Conservation (phyloP, 2,113 vertebrate genomes). For the Zapornia atra region DNA sequence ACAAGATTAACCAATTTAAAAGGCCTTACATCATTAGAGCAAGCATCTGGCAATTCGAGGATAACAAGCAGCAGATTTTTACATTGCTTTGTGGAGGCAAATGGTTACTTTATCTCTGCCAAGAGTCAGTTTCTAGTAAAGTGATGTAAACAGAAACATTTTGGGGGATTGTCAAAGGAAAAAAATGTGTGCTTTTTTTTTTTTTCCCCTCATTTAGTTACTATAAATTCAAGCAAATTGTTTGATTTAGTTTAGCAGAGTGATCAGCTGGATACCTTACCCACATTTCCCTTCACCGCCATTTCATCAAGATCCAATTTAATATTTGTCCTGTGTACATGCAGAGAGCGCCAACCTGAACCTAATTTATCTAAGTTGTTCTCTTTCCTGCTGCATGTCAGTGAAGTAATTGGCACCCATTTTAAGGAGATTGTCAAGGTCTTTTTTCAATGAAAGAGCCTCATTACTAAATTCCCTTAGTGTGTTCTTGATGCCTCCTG, state of each 20-base stretch:
- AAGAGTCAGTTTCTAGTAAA: slow-evolving; percentile 72
- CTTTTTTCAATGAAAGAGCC: slow-evolving; percentile 50
- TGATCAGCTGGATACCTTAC: slow-evolving; percentile 57
- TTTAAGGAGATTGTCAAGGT: slow-evolving; percentile 68
- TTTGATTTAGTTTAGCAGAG: slow-evolving; percentile 60
- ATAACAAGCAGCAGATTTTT: slow-evolving; percentile 78
- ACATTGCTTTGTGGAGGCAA: slow-evolving; percentile 66
- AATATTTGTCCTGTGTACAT: slow-evolving; percentile 58
- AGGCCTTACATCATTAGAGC: slow-evolving; percentile 68
- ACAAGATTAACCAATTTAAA: slow-evolving; percentile 67
- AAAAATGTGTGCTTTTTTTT: not conserved
- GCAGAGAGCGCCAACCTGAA: slow-evolving; percentile 61
- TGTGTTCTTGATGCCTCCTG: slow-evolving; percentile 4
- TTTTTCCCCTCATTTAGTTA: slow-evolving; percentile 23
- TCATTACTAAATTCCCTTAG: slow-evolving; percentile 63
- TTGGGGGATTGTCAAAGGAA: slow-evolving; percentile 35
- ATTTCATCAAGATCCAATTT: slow-evolving; percentile 68
- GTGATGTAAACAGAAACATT: slow-evolving; percentile 70
- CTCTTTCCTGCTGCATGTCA: slow-evolving; percentile 64
- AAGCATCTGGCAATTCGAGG: slow-evolving; percentile 68
- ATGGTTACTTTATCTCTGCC: slow-evolving; percentile 76
- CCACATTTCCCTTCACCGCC: slow-evolving; percentile 35
- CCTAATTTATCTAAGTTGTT: slow-evolving; percentile 69
- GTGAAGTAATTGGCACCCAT: slow-evolving; percentile 65
- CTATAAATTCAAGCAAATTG: slow-evolving; percentile 69